Evolutionary conservation across 1,140 invertebrate species (phyloP), one percentile per base, ranked within the genome.

Genomic region (Luehdorfia chinensis): DNA sequence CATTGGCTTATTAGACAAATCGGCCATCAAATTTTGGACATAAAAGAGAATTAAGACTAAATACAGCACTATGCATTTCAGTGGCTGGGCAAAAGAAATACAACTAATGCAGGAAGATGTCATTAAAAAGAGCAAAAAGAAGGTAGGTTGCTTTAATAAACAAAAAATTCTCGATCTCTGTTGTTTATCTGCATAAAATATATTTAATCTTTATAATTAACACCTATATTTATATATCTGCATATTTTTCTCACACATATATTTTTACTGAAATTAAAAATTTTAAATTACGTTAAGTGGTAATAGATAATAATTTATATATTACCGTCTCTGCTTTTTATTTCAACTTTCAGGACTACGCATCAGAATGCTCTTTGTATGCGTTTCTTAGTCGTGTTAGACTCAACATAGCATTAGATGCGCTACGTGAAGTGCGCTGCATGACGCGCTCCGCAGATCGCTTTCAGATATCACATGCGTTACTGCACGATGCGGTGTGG

Each of bases 51-150:
- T n/a, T n/a, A n/a, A n/a, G n/a, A n/a, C n/a, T n/a, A n/a, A n/a
- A n/a, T n/a, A n/a, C n/a, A n/a, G n/a, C n/a, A n/a, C n/a, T n/a
- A n/a, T n/a, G n/a, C n/a, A 12, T 62, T 57, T 4, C 46, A 80
- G 75, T 6, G 72, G 75, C 2, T 84, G 79, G 79, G 62, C 60
- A 2, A 67, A 58, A 44, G 70, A 76, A 46, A 66, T 84, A 32
- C 64, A 64, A 50, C 50, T 25, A 28, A 65, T 71, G 37, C 79
- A 81, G 54, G 58, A 70, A 52, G 56, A 63, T n/a, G 55, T 79
- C 0, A 15, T 75, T 6, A 46, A 63, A 36, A 65, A 43, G 18
- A 58, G 56, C 28, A 53, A 54, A 25, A 67, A 67, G 36, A 64
- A 62, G 65, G 76, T 78, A 65, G 36, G 15, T 47, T 50, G 2